Evolutionary conservation across 2,113 vertebrate genomes (phyloP).

Genomic region (Coregonus clupeaformis): DNA sequence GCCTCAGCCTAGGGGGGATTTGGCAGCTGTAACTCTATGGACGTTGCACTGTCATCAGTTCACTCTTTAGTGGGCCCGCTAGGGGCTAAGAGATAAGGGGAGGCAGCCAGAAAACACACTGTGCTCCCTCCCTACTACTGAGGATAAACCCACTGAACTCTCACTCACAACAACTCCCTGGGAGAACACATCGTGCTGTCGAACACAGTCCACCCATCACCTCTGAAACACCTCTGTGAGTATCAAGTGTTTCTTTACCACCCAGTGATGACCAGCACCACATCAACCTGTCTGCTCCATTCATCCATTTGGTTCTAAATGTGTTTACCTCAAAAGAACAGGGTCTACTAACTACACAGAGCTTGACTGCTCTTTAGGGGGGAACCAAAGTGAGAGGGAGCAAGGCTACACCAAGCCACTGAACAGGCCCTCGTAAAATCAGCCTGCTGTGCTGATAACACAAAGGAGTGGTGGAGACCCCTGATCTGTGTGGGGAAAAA

Average conservation of each 20-base stretch:
- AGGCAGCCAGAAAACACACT: not conserved
- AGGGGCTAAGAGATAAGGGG: slow-evolving; percentile 17
- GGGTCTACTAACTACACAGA: no score
- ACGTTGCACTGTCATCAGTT: slow-evolving; percentile 50
- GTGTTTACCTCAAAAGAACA: slow-evolving; percentile 36
- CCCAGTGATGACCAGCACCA: no score
- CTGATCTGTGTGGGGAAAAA: slow-evolving; percentile 10
- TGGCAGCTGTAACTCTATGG: slow-evolving; percentile 49
- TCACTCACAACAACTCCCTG: slow-evolving; percentile 18
- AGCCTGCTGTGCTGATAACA: slow-evolving; percentile 46
- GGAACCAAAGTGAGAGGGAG: slow-evolving; percentile 17
- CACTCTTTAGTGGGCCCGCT: slow-evolving; percentile 24
- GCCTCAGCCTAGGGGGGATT: slow-evolving; percentile 52
- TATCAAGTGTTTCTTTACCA: no score
- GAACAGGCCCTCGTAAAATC: slow-evolving; percentile 14
- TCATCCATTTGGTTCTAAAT: slow-evolving; percentile 32
- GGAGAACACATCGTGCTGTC: slow-evolving; percentile 18
- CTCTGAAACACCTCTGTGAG: no score
- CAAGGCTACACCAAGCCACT: not conserved
- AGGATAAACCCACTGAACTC: slow-evolving; percentile 22
- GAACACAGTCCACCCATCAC: not conserved
- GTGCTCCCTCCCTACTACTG: not conserved
- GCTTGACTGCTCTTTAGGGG: slow-evolving; percentile 32
- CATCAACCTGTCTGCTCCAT: slow-evolving; percentile 25
- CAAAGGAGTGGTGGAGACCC: slow-evolving; percentile 2